Percentiles rank a stretch among this genome's conserved stretches.
phyloP scores from a whole-genome alignment of 2,797 vertebrate genomes.

The Clarias fuscus region DNA sequence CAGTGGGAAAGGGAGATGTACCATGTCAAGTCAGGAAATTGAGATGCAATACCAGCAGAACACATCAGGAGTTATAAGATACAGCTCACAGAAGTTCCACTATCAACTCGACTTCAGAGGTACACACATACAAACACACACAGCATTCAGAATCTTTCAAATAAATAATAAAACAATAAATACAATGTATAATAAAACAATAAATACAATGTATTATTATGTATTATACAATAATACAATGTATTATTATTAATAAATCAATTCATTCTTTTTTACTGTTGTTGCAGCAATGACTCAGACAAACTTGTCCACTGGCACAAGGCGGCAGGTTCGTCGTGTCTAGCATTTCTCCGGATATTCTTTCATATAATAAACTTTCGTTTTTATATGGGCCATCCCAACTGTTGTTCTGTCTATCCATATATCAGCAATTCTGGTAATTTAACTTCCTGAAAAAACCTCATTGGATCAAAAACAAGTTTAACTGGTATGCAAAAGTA shows the following conservation, averaged over 20 bases:
- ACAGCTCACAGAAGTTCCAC: constrained; percentile 48
- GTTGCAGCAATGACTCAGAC: constrained; percentile 18
- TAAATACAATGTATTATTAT: too few relatives aligned
- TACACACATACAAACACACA: constrained; percentile 34
- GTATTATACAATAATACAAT: too few relatives aligned
- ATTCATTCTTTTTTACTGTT: neutral
- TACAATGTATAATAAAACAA: neutral
- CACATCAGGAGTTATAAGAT: constrained; percentile 51
- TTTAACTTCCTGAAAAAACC: neutral
- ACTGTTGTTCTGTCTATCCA: too few relatives aligned
- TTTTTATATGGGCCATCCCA: neutral
- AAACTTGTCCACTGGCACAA: neutral
- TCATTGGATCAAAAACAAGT: too few relatives aligned
- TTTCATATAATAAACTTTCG: neutral
- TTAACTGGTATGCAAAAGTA: neutral
- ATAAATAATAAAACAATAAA: neutral
- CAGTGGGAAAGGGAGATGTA: constrained; percentile 37
- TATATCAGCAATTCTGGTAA: too few relatives aligned
- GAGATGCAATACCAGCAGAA: constrained; percentile 65
- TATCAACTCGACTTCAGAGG: constrained; percentile 68
- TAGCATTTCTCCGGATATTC: neutral
- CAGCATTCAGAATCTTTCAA: neutral
- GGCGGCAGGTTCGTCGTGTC: neutral
- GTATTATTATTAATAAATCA: neutral
- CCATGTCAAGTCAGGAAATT: constrained; percentile 66